Evolutionary conservation across 2,113 vertebrate species (phyloP).

Genomic region (Prionailurus bengalensis): DNA sequence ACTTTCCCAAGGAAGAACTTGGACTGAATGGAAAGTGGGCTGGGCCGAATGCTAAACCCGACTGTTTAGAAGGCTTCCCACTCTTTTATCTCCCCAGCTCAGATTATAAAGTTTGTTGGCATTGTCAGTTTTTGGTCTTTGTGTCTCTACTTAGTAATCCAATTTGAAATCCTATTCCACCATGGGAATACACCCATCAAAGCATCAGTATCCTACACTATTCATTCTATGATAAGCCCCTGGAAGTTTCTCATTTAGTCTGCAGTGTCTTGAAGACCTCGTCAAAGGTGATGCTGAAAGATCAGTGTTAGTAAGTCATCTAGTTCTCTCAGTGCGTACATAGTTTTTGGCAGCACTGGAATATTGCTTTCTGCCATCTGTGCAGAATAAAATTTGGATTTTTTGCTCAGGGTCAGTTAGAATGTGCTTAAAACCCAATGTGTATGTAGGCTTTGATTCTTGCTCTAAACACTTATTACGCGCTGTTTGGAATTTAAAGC

Average conservation of each 20-base stretch:
- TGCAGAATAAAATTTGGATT: constrained; percentile 80
- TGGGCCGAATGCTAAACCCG: background rate
- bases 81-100: background rate
- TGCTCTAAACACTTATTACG: constrained; percentile 51
- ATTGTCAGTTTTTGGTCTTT: background rate
- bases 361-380: constrained; percentile 84
- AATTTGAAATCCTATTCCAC: constrained; percentile 25
- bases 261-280: constrained; percentile 83
- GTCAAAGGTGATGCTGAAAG: constrained; percentile 85
- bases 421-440: constrained; percentile 70
- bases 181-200: background rate
- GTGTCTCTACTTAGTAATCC: background rate
- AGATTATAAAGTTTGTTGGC: background rate
- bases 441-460: constrained; percentile 51
- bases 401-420: constrained; percentile 84
- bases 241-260: constrained; percentile 80
- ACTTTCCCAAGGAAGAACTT: background rate
- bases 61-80: background rate
- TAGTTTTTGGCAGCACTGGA: constrained; percentile 83
- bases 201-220: constrained; percentile 40
- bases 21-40: background rate
- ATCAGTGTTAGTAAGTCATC: constrained; percentile 87
- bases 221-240: constrained; percentile 65
- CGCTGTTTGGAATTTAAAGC: background rate
- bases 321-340: constrained; percentile 59